A percentile compares a stretch with the other conserved stretches of the same genome.
Conservation (phyloP, 2,888 invertebrate genomes). For the Leptothorax acervorum region DNA sequence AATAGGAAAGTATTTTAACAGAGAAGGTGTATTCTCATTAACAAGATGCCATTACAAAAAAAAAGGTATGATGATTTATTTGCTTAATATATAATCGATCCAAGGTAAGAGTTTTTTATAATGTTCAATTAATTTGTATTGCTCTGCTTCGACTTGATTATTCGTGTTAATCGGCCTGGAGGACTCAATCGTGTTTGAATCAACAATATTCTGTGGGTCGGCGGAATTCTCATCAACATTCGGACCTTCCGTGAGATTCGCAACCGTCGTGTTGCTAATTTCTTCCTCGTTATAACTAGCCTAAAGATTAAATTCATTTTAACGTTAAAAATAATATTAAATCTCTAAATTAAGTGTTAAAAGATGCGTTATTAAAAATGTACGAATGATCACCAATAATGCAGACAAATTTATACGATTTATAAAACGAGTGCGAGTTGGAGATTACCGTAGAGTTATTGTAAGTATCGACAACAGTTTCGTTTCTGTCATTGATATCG, state of each 20-base stretch:
- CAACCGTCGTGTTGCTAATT: background rate
- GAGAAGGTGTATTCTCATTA: conserved; percentile 1
- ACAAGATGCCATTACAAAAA: background rate
- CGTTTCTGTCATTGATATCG: conserved; percentile 57
- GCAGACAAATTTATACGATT: background rate
- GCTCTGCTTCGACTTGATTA: conserved; percentile 67
- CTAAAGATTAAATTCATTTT: conserved; percentile 33
- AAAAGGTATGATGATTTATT: conserved; percentile 29
- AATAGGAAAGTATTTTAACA: background rate
- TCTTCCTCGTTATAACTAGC: background rate
- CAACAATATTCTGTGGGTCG: background rate
- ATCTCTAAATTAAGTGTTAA: too few relatives aligned
- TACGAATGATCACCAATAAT: background rate
- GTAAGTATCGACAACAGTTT: conserved; percentile 39
- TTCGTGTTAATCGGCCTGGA: background rate
- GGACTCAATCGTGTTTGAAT: background rate
- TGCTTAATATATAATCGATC: conserved; percentile 79
- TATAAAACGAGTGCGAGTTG: background rate
- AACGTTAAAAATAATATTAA: background rate
- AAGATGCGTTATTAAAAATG: background rate
- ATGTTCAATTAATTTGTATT: conserved; percentile 79
- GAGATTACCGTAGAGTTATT: conserved; percentile 53
- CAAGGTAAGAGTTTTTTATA: conserved; percentile 82
- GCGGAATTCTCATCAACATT: conserved; percentile 20
- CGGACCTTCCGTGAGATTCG: background rate